Percentiles rank a stretch among this genome's conserved stretches.
Conservation (phyloP, 1,140 invertebrate genomes). For the Drosophila tropicalis region DNA sequence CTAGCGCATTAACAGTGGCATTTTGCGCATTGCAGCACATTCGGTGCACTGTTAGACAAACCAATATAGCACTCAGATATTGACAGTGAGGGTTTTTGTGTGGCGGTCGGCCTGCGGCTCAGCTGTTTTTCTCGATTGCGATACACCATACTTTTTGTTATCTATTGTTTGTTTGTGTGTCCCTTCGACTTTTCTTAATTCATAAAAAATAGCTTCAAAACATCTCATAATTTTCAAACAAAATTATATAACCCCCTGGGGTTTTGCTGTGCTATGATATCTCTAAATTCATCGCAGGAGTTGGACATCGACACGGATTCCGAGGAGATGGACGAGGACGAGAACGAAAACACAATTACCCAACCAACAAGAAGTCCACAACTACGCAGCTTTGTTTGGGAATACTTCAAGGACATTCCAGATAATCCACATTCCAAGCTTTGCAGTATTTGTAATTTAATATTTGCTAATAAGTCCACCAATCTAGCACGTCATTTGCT, state of each 20-base stretch:
- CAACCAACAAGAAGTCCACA: background rate
- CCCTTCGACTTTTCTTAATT: too few species aligned
- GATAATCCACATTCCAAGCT: conserved; percentile 34
- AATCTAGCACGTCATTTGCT: conserved; percentile 53
- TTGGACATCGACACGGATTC: background rate
- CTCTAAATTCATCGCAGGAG: background rate
- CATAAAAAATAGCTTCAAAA: too few species aligned
- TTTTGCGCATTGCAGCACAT: conserved; percentile 13
- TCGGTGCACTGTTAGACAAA: conserved; percentile 2
- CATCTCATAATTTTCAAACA: too few species aligned
- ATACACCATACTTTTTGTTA: background rate
- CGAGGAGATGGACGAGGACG: conserved; percentile 1
- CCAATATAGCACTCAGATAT: background rate
- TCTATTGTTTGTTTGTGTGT: too few species aligned
- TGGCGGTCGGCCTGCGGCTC: background rate
- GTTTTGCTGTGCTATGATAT: background rate
- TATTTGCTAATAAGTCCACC: conserved; percentile 48
- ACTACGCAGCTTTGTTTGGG: conserved; percentile 59
- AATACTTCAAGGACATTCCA: conserved; percentile 47
- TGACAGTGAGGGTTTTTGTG: background rate
- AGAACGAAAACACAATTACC: too few species aligned
- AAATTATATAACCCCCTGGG: too few species aligned
- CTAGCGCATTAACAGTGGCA: conserved; percentile 21
- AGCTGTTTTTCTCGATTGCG: background rate
- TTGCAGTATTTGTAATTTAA: conserved; percentile 50